Evolutionary conservation across 2,888 invertebrate genomes (phyloP).

Genomic region (Synanthedon formicaeformis): DNA sequence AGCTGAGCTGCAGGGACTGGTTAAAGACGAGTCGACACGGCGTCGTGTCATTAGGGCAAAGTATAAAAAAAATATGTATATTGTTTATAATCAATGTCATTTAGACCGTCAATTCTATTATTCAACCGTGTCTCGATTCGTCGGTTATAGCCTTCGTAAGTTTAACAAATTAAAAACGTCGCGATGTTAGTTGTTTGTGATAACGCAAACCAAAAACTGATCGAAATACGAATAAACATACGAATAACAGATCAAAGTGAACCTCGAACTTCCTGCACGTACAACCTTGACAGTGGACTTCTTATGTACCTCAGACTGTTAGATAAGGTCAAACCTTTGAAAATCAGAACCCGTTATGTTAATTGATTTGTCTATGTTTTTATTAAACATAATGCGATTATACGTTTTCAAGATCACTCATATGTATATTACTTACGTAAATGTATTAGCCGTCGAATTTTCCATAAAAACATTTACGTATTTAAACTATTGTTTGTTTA

Average conservation of each 20-base stretch:
- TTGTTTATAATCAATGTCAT: conserved; percentile 2
- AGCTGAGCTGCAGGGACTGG: neutral
- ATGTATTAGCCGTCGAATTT: too few species aligned
- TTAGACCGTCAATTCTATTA: conserved; percentile 3
- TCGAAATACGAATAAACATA: neutral
- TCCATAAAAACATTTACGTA: too few species aligned
- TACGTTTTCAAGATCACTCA: too few species aligned
- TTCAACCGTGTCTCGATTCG: conserved; percentile 2
- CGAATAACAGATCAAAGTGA: neutral
- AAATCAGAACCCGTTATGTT: conserved; percentile 6
- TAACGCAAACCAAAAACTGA: neutral
- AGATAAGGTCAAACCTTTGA: neutral
- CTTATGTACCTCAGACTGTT: neutral
- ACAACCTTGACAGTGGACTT: conserved; percentile 1
- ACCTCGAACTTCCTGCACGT: neutral
- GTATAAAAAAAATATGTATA: conserved; percentile 2
- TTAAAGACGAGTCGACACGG: conserved; percentile 1
- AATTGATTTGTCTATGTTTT: conserved; percentile 1
- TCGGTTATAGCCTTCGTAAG: neutral
- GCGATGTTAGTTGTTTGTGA: neutral
- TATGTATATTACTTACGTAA: too few species aligned
- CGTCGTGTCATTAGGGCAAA: conserved; percentile 2
- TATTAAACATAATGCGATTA: neutral
- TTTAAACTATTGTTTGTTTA: too few species aligned
- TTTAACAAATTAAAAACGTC: neutral